A percentile compares a stretch with the other conserved stretches of the same genome.
Evolutionary conservation across 1,140 invertebrate species (phyloP).

Genomic region (Dreissena rostriformis): DNA sequence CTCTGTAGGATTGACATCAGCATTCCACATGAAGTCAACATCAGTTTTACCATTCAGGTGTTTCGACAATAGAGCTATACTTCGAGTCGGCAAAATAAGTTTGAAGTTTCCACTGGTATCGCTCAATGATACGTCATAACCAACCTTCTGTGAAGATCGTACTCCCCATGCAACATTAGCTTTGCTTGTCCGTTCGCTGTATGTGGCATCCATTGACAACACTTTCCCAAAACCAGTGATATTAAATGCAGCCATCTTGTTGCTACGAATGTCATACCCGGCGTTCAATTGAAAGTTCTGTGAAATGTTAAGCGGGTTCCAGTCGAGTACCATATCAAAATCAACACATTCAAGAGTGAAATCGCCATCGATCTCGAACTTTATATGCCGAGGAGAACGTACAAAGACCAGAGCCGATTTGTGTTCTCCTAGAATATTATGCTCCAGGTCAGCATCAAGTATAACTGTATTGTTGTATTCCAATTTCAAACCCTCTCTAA

Average conservation of each 20-base stretch:
- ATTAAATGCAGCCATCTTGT: background rate
- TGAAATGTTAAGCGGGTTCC: slow-evolving; percentile 59
- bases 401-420: slow-evolving; percentile 35
- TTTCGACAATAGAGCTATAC: slow-evolving; percentile 2
- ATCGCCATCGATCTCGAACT: slow-evolving; percentile 44
- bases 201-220: background rate
- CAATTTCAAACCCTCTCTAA: slow-evolving; percentile 5
- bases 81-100: slow-evolving; percentile 18
- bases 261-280: slow-evolving; percentile 26
- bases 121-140: slow-evolving; percentile 29
- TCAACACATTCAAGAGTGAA: slow-evolving; percentile 20
- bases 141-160: slow-evolving; percentile 5
- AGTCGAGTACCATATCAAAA: slow-evolving; percentile 55
- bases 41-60: slow-evolving; percentile 16
- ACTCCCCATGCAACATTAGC: slow-evolving; percentile 17
- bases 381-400: slow-evolving; percentile 57
- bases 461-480: slow-evolving; percentile 55
- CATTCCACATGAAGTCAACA: slow-evolving; percentile 69
- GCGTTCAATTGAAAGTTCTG: slow-evolving; percentile 51
- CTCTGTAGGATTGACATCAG: slow-evolving; percentile 66
- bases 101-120: slow-evolving; percentile 6
- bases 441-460: slow-evolving; percentile 59
- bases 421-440: slow-evolving; percentile 22
- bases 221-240: background rate
- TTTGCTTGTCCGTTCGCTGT: slow-evolving; percentile 14